Evolutionary conservation across 2,113 vertebrate genomes (phyloP).

Genomic region (Turnix velox): DNA sequence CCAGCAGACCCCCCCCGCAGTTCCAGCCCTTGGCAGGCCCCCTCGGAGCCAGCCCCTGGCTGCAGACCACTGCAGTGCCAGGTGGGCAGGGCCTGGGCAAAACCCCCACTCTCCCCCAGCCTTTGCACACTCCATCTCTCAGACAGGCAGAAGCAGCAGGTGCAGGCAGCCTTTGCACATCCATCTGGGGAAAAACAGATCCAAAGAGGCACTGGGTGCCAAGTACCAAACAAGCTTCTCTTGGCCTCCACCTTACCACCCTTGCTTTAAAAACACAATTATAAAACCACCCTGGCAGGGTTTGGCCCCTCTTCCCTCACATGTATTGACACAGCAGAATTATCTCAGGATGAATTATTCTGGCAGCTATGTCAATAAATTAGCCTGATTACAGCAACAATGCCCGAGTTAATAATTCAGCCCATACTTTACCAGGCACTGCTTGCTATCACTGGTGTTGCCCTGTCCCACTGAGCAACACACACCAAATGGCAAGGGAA

Average conservation of each 20-base stretch:
- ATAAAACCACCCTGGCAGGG: fast-evolving
- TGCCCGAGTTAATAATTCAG: not conserved
- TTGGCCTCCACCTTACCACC: too few species aligned
- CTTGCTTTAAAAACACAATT: not conserved
- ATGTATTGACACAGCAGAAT: not conserved
- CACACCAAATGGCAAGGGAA: not conserved
- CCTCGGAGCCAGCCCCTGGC: not conserved
- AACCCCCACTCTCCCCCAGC: not conserved
- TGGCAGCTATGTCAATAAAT: not conserved
- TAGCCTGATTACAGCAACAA: not conserved
- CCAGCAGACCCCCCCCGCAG: not conserved
- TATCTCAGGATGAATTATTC: not conserved
- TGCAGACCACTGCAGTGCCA: too few species aligned
- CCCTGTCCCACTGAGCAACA: not conserved
- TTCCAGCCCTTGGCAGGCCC: fast-evolving
- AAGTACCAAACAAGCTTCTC: too few species aligned
- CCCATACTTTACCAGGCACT: not conserved
- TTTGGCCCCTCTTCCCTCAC: not conserved
- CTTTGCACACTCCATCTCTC: not conserved
- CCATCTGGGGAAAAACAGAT: fast-evolving
- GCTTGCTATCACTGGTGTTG: too few species aligned
- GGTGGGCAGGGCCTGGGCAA: not conserved
- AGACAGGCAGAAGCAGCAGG: fast-evolving
- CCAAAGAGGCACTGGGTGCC: fast-evolving
- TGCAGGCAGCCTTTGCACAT: fast-evolving